Percentiles rank a stretch among this genome's conserved stretches.
Evolutionary conservation across 2,113 vertebrate genomes (phyloP).

Genomic region (Oncorhynchus clarkii): DNA sequence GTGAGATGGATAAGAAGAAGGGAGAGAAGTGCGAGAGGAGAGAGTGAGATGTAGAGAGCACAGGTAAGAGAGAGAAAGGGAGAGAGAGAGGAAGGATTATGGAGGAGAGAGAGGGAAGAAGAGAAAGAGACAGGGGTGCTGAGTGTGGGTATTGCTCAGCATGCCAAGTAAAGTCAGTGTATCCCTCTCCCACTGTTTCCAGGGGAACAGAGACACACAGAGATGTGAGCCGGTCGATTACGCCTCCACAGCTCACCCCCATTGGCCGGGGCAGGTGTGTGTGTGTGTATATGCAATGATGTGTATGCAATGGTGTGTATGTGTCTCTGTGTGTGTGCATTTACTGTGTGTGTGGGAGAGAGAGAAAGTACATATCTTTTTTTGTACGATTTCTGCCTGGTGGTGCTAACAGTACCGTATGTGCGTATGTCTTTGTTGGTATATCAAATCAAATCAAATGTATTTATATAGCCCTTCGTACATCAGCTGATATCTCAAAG

Average conservation of each 20-base stretch:
- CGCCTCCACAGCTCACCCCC: constrained; percentile 45
- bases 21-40: too few relatives aligned
- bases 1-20: neutral
- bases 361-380: constrained; percentile 8
- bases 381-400: neutral
- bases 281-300: too few relatives aligned
- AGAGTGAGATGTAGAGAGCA: too few relatives aligned
- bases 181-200: constrained; percentile 50
- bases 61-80: too few relatives aligned
- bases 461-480: too few relatives aligned
- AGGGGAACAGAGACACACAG: constrained; percentile 49
- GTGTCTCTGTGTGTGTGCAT: neutral
- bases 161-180: constrained; percentile 35
- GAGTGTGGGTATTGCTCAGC: constrained; percentile 23
- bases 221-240: constrained; percentile 14
- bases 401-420: neutral
- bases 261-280: constrained; percentile 19
- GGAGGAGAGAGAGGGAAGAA: neutral
- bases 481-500: too few relatives aligned
- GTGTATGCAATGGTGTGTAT: neutral
- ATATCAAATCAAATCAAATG: neutral
- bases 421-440: neutral
- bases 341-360: neutral
- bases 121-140: constrained; percentile 7
- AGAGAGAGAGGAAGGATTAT: neutral